Conservation (phyloP, 2,888 invertebrate genomes). For the Nephrotoma guestfalica region DNA sequence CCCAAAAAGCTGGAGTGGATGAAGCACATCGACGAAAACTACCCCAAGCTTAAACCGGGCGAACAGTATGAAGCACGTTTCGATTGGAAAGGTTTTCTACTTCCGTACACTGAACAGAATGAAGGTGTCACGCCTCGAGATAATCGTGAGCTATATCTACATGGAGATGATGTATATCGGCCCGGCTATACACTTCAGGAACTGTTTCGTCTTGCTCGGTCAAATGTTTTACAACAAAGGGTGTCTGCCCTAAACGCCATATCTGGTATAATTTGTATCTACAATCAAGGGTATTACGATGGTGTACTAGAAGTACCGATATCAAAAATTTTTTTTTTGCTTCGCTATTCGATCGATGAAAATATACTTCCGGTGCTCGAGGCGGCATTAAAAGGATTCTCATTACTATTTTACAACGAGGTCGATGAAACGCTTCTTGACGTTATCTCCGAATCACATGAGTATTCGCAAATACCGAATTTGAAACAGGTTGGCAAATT, state of each 20-base stretch:
- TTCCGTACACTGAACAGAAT: constrained; percentile 51
- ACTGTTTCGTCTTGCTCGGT: constrained; percentile 61
- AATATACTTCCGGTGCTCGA: constrained; percentile 55
- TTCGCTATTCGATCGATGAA: constrained; percentile 79
- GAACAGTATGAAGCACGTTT: constrained; percentile 67
- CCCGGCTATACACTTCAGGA: constrained; percentile 88
- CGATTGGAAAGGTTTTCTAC: constrained; percentile 63
- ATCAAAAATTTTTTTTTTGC: constrained; percentile 61
- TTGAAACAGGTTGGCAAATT: not conserved
- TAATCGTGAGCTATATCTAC: constrained; percentile 63
- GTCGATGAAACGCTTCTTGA: constrained; percentile 49
- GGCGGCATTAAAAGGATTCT: constrained; percentile 60
- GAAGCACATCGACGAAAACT: constrained; percentile 45
- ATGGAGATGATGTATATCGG: constrained; percentile 81
- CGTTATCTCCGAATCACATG: constrained; percentile 2
- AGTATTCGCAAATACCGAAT: constrained; percentile 3
- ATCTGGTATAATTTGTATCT: constrained; percentile 59
- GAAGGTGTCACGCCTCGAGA: constrained; percentile 33
- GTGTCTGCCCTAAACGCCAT: constrained; percentile 64
- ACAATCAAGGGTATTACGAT: constrained; percentile 62
- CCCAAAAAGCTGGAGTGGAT: constrained; percentile 82
- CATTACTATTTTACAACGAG: constrained; percentile 57
- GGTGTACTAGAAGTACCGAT: constrained; percentile 57
- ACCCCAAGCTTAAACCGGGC: constrained; percentile 40
- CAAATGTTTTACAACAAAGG: constrained; percentile 69